Base-by-base conservation (phyloP, 2,113 vertebrate genomes). In the Scomber scombrus region DNA sequence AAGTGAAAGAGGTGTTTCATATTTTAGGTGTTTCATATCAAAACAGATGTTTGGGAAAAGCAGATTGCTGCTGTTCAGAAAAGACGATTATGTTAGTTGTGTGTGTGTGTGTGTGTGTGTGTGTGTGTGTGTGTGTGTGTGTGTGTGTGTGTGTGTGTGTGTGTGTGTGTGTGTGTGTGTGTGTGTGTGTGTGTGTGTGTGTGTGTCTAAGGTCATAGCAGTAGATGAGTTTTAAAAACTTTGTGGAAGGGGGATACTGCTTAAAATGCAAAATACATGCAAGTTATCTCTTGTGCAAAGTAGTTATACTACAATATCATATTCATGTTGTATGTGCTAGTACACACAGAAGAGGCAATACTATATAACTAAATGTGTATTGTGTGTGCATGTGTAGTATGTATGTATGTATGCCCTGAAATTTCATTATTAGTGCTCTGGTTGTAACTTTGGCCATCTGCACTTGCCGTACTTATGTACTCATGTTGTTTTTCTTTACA, bases 21-120 rank as follows among this genome's bases (percentile, higher is more conserved):
- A 88, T 87, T 79, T 71, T 47, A 84, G 75, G 82, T 75, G 80
- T 88, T 89, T 85, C 63, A 88, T 83, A 68, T 70, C 9, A 65
- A 78, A 80, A 57, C 78, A 85, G 85, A 82, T 91, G 78, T 81
- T 82, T 51, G 49, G 29, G 45, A 54, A 50, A 50, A 6, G 12
- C 40, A 68, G 56, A 31, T 9, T 21, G 21, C 82, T 88, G 82
- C 79, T 89, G 89, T 51, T 79, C 63, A 61, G 57, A 34, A 51
- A 76, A 58, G 29, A 65, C 5, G 54, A 57, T 63, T 49, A 65
- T 55, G 10, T 76, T 26, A 19, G 73, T 74, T 54, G 21, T 34
- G 19, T n/a, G n/a, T 54, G 21, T 34, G 19, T 54, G 21, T 34
- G 19, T 54, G 21, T 34, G 19, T 54, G 21, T 34, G 19, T 54